phyloP scores from a whole-genome alignment of 2,797 vertebrate species.

The Typhlichthys eigenmanni region DNA sequence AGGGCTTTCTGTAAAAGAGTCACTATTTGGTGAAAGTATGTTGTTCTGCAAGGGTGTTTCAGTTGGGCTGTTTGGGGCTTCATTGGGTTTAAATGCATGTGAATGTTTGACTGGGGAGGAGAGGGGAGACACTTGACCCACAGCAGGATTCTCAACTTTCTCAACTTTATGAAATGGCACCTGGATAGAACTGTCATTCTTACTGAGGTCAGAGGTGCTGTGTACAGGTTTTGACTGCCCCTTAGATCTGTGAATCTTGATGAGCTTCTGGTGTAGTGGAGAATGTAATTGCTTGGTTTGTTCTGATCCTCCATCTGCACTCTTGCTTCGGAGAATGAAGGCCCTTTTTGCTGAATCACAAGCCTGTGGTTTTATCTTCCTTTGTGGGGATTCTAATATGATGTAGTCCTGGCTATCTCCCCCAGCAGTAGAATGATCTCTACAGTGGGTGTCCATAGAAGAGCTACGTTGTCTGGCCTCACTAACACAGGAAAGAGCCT shows the following conservation, averaged over 20 bases:
- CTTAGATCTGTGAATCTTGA: constrained; percentile 72
- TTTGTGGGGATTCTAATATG: constrained; percentile 66
- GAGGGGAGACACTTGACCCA: constrained; percentile 67
- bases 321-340: constrained; percentile 59
- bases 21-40: constrained; percentile 52
- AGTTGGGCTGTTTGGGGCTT: constrained; percentile 66
- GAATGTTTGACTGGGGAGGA: constrained; percentile 76
- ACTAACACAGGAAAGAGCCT: constrained; percentile 58
- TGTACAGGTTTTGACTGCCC: constrained; percentile 62
- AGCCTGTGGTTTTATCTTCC: constrained; percentile 65
- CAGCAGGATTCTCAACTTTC: constrained; percentile 35
- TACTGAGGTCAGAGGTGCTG: constrained; percentile 64
- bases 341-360: constrained; percentile 68
- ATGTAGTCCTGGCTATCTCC: constrained; percentile 48
- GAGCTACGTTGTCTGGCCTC: constrained; percentile 72
- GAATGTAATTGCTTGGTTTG: constrained; percentile 71
- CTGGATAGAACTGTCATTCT: constrained; percentile 77
- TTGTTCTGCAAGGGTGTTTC: constrained; percentile 62
- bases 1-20: constrained; percentile 63
- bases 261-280: constrained; percentile 74
- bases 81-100: constrained; percentile 71
- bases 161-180: constrained; percentile 72
- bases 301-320: constrained; percentile 65
- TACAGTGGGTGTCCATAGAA: constrained; percentile 66
- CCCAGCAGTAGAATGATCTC: constrained; percentile 64